These are phyloP conservation scores for Microplitis demolitor DNA, from an alignment of 1,140 invertebrate genomes.

Conservation along the genomic window DNA sequence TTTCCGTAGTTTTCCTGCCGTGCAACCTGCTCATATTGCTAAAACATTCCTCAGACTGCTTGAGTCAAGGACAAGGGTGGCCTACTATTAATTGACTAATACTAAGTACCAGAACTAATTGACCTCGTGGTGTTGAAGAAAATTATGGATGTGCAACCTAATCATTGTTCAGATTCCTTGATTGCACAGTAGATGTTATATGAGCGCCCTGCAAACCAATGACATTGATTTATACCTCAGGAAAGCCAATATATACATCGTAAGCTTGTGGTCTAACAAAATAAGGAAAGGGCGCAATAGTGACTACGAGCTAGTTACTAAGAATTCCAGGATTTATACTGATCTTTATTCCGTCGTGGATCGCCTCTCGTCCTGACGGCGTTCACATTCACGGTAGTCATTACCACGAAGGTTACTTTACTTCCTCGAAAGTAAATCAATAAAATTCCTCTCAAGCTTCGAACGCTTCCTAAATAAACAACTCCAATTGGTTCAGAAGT, in stretches of 20 bases:
- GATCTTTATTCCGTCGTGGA: no score
- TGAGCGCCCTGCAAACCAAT: constrained; percentile 34
- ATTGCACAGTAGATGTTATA: constrained; percentile 40
- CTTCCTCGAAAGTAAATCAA: neutral
- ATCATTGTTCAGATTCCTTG: constrained; percentile 35
- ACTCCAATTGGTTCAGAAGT: no score
- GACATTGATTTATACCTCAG: constrained; percentile 46
- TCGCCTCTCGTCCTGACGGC: no score
- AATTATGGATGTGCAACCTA: constrained; percentile 32
- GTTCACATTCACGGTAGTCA: constrained; percentile 5
- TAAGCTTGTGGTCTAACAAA: neutral
- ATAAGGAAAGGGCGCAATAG: neutral
- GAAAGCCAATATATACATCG: neutral
- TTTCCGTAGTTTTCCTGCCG: no score
- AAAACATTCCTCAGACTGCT: neutral
- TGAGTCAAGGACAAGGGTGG: neutral
- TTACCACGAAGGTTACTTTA: neutral
- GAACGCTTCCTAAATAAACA: neutral
- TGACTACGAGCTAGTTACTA: neutral
- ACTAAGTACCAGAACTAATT: neutral
- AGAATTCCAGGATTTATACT: neutral
- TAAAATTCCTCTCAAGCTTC: neutral
- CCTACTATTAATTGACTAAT: no score
- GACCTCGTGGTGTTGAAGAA: constrained; percentile 33
- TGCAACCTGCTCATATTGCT: no score